These are phyloP conservation scores for Trachemys scripta DNA, from an alignment of 2,113 vertebrate genomes.

Conservation along the genomic window DNA sequence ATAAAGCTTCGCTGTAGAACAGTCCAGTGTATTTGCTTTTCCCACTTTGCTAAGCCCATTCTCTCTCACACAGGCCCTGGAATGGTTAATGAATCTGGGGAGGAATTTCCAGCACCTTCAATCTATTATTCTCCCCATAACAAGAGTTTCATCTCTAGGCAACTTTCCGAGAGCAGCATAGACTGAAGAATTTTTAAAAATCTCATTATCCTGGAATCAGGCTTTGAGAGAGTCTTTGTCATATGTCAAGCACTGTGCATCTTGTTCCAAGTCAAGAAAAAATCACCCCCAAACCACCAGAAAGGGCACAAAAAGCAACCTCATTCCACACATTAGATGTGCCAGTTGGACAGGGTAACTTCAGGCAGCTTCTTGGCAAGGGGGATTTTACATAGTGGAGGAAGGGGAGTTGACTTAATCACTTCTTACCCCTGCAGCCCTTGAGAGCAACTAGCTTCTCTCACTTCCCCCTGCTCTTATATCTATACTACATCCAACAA, in stretches of 20 bases:
- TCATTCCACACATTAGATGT: not conserved
- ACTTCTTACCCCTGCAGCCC: not conserved
- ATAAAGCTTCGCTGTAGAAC: not conserved
- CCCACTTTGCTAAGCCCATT: not conserved
- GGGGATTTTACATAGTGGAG: not conserved
- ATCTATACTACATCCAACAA: not conserved
- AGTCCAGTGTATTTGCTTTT: not conserved
- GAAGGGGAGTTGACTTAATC: not conserved
- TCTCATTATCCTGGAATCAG: conserved; percentile 9
- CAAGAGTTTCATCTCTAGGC: conserved; percentile 34
- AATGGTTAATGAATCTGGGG: not conserved
- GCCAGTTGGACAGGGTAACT: not conserved
- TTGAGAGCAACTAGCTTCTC: not conserved
- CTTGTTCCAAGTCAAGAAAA: conserved; percentile 19
- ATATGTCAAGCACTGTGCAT: conserved; percentile 55
- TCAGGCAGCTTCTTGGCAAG: not conserved
- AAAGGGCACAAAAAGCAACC: not conserved
- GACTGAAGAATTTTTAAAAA: conserved; percentile 32
- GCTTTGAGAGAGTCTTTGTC: not conserved
- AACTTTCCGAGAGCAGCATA: rapidly evolving
- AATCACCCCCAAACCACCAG: conserved; percentile 19
- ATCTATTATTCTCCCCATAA: not conserved
- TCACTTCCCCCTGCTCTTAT: not conserved
- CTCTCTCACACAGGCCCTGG: not conserved
- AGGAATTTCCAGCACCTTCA: not conserved